Evolutionary conservation across 2,888 invertebrate species (phyloP), one percentile per base, ranked within the genome.

Genomic region (Cordilura impudica): DNA sequence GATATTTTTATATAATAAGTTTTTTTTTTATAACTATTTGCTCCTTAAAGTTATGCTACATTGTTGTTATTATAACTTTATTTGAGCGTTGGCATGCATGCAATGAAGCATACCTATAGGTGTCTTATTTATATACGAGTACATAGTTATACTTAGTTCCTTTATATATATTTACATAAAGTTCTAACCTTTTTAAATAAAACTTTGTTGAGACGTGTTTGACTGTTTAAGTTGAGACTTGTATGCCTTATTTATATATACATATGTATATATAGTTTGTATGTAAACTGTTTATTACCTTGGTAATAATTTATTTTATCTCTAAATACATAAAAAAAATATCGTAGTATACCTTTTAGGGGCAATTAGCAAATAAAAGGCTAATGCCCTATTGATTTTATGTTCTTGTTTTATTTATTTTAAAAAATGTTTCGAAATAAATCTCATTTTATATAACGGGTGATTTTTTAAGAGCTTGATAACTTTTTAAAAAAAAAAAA

Each of bases 41-140:
- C 21, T 31, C 29, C 43, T 75, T 39, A 26, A n/a, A 43, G 18
- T 51, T 53, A 31, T 76, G 49, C 63, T 29, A 21, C 43, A 26
- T 47, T 5, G n/a, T 2, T n/a, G 4, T 56, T 69, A 31, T 67
- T 69, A 53, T 58, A 31, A 4, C 2, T 5, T 51, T 1, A 26
- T 23, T 58, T 31, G 49, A 8, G 35, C 8, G 60, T 49, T 39
- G 18, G 18, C 43, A 14, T 63, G 21, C 61, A 65, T 45, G 72
- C 67, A 78, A 75, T 75, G 74, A 75, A 75, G 79, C 71, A 79
- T 71, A 79, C 61, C 75, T 79, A 49, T 54, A 74, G 78, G 70
- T 78, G 61, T 54, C 58, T 79, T 71, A 29, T 51, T 23, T 45
- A 31, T 35, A 45, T 63, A 21, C 19, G 21, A 16, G 5, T 45